Percentiles rank a stretch among this genome's conserved stretches.
Conservation (phyloP, 2,113 vertebrate species). For the Opisthocomus hoazin region DNA sequence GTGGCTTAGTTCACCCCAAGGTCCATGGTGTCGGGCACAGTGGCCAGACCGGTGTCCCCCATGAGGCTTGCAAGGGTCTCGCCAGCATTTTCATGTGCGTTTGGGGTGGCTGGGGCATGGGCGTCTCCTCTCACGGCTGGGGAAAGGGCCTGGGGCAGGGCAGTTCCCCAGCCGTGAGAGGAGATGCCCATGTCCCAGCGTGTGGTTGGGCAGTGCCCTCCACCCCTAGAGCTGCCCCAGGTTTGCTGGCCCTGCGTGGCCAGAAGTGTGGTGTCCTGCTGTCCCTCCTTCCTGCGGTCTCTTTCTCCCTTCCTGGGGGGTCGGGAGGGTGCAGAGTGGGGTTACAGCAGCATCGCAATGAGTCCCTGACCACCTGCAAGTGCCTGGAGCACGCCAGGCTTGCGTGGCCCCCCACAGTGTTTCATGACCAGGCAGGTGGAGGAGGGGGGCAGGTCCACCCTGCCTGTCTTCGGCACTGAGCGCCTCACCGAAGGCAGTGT, state of each 20-base stretch:
- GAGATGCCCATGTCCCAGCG: no score
- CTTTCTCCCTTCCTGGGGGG: not conserved
- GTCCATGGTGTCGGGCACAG: not conserved
- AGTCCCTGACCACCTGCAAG: not conserved
- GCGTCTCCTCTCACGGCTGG: not conserved
- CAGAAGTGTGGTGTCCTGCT: not conserved
- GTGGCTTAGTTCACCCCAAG: not conserved
- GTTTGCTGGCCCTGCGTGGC: not conserved
- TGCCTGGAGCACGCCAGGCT: fast-evolving
- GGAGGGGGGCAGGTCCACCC: not conserved
- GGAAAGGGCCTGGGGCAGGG: not conserved
- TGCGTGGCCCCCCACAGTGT: fast-evolving
- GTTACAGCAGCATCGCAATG: not conserved
- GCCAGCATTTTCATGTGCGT: not conserved
- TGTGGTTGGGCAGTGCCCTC: not conserved
- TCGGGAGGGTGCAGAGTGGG: not conserved
- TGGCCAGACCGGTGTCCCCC: fast-evolving
- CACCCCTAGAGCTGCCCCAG: fast-evolving
- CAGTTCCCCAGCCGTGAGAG: no score
- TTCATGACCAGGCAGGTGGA: not conserved
- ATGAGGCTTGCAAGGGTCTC: not conserved
- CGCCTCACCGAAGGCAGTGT: not conserved
- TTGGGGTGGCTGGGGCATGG: not conserved
- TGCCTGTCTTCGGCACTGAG: not conserved
- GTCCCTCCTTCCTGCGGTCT: no score